A percentile compares a stretch with the other conserved stretches of the same genome.
Conservation (phyloP, 2,888 invertebrate genomes). For the Craniophora ligustri region DNA sequence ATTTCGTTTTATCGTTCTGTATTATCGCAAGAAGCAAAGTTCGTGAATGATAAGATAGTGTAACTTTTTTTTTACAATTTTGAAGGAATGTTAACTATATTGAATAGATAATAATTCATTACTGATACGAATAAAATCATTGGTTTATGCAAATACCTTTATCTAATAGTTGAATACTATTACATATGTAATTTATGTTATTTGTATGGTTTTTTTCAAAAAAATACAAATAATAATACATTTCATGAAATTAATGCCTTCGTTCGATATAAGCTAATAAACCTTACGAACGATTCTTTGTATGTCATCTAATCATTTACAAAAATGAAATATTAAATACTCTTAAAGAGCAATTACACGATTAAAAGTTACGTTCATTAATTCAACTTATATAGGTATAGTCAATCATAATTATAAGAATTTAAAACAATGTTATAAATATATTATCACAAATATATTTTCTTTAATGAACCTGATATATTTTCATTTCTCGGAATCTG, state of each 20-base stretch:
- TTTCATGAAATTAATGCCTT: too few species aligned
- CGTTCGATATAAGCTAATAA: too few species aligned
- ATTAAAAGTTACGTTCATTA: too few species aligned
- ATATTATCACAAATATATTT: background rate
- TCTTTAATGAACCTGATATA: background rate
- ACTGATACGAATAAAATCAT: background rate
- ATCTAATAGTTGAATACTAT: background rate
- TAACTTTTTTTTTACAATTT: conserved; percentile 27
- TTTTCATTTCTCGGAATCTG: conserved; percentile 4
- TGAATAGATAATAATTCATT: background rate
- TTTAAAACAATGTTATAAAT: too few species aligned
- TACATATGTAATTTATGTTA: background rate
- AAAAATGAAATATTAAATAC: too few species aligned
- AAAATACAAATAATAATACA: too few species aligned
- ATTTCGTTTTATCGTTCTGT: conserved; percentile 44
- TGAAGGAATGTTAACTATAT: conserved; percentile 14
- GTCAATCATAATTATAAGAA: too few species aligned
- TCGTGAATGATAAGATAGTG: conserved; percentile 51
- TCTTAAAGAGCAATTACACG: too few species aligned
- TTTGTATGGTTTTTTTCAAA: too few species aligned
- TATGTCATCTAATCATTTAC: too few species aligned
- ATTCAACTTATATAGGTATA: too few species aligned
- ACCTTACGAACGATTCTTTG: too few species aligned
- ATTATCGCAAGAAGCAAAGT: conserved; percentile 54
- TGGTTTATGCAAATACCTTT: background rate